Evolutionary conservation across 2,888 invertebrate genomes (phyloP).

Genomic region (Drosophila percnosoma): DNA sequence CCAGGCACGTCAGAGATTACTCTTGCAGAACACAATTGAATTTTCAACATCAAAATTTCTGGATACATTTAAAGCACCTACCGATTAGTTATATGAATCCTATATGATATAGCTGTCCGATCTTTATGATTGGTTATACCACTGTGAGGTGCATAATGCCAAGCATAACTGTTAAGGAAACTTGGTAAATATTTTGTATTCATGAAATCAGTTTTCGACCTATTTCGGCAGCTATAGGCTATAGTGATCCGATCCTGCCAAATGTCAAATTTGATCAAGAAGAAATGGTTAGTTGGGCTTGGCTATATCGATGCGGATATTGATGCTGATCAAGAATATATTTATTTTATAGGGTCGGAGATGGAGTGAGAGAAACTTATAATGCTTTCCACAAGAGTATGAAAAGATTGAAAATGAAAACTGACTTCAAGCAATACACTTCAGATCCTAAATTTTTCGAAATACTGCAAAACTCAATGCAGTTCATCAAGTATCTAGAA

Average conservation of each 20-base stretch:
- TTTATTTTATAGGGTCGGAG: background rate
- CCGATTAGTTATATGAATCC: background rate
- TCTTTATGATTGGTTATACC: background rate
- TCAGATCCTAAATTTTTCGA: background rate
- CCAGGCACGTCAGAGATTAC: background rate
- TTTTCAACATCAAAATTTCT: background rate
- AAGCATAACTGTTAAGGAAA: background rate
- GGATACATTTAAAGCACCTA: background rate
- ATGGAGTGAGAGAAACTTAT: background rate
- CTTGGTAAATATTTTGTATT: background rate
- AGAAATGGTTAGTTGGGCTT: accelerated
- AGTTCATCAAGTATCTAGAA: background rate
- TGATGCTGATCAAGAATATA: background rate
- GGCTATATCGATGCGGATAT: background rate
- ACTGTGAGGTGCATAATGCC: background rate
- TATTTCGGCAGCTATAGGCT: too few relatives aligned
- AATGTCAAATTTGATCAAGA: background rate
- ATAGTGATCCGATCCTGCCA: background rate
- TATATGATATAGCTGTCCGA: background rate
- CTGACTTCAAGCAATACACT: background rate
- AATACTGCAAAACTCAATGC: background rate
- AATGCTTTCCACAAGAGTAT: background rate
- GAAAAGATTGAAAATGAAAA: background rate
- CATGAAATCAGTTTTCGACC: too few relatives aligned
- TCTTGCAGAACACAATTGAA: background rate